Base-by-base conservation (phyloP, 2,113 vertebrate genomes). In the Paracanthobrama guichenoti region DNA sequence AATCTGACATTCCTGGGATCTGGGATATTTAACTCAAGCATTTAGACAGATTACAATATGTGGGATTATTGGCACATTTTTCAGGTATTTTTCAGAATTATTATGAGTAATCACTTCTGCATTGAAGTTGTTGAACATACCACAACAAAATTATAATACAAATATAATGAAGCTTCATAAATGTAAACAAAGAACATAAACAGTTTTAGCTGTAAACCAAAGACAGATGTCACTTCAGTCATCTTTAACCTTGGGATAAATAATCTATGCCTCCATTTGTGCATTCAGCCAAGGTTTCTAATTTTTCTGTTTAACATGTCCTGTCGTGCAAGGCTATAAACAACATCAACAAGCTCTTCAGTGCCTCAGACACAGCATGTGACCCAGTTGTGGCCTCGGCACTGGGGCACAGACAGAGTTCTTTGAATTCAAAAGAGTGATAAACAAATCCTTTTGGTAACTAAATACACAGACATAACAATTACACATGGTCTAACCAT, bases 321-420 rank as follows among this genome's bases (percentile, higher is more conserved):
- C 59, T 16, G 44, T 76, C 79, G 39, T 71, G 55, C 67, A 48
- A 53, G 6, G 24, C 50, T 16, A 82, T 78, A 87, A 87, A 87
- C 75, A 82, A 73, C 83, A 74, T 82, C 64, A 72, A 31, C 16
- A 82, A 64, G 55, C 28, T n/a, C 13, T 50, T 22, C 31, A 28
- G 59, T 67, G 86, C 67, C 62, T 73, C 62, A 35, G 60, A 75
- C 16, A 60, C 28, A 82, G 13, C 80, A 75, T 76, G 84, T 88
- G 87, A 87, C 60, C 67, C 39, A 66, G 35, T 55, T 42, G 18
- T 83, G 71, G 24, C 53, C 48, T 53, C 64, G 53, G 24, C 59
- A 13, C 44, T 20, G 16, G 48, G 2, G 59, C 24, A 77, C 77
- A 76, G 35, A 26, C 39, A 62, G 22, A 62, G 44, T 48, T 74